These are phyloP conservation scores for Ammospiza nelsoni DNA, from an alignment of 2,113 vertebrate species.

Conservation along the genomic window DNA sequence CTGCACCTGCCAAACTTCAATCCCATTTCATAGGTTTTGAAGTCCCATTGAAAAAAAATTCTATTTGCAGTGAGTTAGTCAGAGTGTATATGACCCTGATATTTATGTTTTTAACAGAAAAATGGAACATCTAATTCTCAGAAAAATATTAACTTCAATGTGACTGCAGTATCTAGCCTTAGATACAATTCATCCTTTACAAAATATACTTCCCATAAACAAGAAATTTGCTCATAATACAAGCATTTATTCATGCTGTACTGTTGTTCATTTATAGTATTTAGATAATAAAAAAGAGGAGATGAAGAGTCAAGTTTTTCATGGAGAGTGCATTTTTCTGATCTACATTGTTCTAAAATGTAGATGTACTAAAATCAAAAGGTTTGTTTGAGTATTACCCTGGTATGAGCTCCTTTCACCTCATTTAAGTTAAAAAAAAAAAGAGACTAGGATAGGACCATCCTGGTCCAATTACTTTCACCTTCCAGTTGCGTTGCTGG, in stretches of 20 bases:
- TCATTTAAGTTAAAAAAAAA: neutral
- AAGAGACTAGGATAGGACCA: neutral
- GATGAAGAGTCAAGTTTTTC: neutral
- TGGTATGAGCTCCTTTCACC: neutral
- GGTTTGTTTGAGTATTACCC: neutral
- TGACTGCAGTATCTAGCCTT: neutral
- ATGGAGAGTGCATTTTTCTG: neutral
- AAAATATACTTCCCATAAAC: neutral
- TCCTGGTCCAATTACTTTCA: neutral
- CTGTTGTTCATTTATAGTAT: neutral
- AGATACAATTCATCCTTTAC: neutral
- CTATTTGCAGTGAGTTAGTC: neutral
- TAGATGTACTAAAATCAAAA: neutral
- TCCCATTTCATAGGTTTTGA: neutral
- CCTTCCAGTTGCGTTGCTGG: neutral
- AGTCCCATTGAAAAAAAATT: neutral
- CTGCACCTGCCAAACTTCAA: neutral
- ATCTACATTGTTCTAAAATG: neutral
- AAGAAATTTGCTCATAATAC: neutral
- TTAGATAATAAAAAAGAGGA: neutral
- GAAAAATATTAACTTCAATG: neutral
- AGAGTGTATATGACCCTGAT: neutral
- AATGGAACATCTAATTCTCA: neutral
- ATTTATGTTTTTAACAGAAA: neutral
- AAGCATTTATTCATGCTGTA: neutral